These are phyloP conservation scores for Pollenia amentaria DNA, from an alignment of 2,888 invertebrate species.

Conservation along the genomic window DNA sequence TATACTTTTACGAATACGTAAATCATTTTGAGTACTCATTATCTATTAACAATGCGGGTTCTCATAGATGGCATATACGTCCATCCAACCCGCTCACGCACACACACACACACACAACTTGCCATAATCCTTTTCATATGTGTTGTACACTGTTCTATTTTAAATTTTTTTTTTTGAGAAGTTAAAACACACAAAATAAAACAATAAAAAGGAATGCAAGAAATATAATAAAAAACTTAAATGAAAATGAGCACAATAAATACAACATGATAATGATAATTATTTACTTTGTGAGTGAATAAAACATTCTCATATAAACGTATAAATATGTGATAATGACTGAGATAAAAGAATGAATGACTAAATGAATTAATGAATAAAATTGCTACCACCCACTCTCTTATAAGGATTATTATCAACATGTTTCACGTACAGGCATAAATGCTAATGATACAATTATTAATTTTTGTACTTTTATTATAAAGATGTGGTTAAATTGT, in stretches of 20 bases:
- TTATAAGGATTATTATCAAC: conserved; percentile 68
- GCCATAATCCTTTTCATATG: conserved; percentile 45
- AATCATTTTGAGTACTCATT: conserved; percentile 53
- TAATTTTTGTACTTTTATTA: conserved; percentile 53
- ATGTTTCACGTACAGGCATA: background rate
- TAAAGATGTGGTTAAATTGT: background rate
- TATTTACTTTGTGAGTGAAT: conserved; percentile 77
- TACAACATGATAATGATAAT: conserved; percentile 50
- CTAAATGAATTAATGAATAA: conserved; percentile 79
- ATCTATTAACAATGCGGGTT: conserved; percentile 70
- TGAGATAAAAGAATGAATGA: conserved; percentile 8
- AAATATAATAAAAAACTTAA: conserved; percentile 13
- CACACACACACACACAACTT: conserved; percentile 4
- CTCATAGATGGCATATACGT: background rate
- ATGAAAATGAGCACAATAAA: conserved; percentile 43
- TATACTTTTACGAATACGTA: conserved; percentile 51
- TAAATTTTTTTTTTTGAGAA: background rate
- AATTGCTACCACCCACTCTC: conserved; percentile 74
- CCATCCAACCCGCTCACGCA: background rate
- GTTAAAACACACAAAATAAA: conserved; percentile 30
- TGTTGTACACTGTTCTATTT: conserved; percentile 5
- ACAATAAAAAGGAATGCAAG: conserved; percentile 12
- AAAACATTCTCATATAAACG: conserved; percentile 83
- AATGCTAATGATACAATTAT: conserved; percentile 73
- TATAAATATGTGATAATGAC: conserved; percentile 83